phyloP scores from a whole-genome alignment of 2,888 invertebrate genomes.

The Oegoconia quadripuncta region DNA sequence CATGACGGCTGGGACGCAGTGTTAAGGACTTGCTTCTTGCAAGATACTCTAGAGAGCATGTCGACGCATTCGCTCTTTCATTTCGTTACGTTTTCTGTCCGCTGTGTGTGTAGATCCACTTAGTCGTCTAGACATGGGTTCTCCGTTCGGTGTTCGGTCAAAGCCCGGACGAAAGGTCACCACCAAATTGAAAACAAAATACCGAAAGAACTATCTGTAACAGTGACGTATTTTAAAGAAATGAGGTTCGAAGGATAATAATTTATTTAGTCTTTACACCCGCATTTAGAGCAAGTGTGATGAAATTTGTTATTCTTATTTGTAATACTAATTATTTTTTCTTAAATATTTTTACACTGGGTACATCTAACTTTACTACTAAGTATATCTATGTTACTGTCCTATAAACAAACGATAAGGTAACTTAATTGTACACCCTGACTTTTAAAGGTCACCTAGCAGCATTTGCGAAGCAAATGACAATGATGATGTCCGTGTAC shows the following conservation, averaged over 20 bases:
- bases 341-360: no score
- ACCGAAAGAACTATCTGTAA: slow-evolving; percentile 34
- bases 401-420: not conserved
- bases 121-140: slow-evolving; percentile 62
- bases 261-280: no score
- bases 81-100: not conserved
- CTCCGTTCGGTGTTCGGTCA: slow-evolving; percentile 58
- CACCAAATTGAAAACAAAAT: slow-evolving; percentile 62
- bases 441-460: slow-evolving; percentile 25
- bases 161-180: slow-evolving; percentile 70
- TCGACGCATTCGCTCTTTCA: not conserved
- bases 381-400: not conserved
- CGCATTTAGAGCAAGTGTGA: slow-evolving; percentile 19
- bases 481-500: no score
- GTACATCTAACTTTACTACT: not conserved
- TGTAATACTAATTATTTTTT: not conserved
- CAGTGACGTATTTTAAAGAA: slow-evolving; percentile 26
- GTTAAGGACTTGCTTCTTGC: slow-evolving; percentile 2
- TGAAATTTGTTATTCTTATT: slow-evolving; percentile 1
- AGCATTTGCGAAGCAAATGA: slow-evolving; percentile 1
- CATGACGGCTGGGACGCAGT: slow-evolving; percentile 16
- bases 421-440: slow-evolving; percentile 7
- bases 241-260: slow-evolving; percentile 34
- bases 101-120: slow-evolving; percentile 32
- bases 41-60: not conserved